Evolutionary conservation across 2,888 invertebrate genomes (phyloP).

Genomic region (Drosophila mercatorum): DNA sequence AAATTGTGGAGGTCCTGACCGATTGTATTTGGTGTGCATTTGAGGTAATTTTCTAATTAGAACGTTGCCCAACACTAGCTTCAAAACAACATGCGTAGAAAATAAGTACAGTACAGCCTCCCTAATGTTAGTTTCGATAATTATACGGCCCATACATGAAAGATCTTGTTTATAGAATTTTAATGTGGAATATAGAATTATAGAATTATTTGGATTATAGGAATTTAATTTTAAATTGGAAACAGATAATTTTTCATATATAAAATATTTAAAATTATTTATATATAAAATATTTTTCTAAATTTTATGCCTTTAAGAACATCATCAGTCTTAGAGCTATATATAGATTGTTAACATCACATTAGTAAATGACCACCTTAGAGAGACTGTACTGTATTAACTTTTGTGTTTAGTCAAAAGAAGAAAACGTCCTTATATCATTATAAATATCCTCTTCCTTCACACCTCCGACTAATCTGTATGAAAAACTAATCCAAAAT

Average conservation of each 20-base stretch:
- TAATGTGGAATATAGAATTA: too few relatives aligned
- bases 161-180: too few relatives aligned
- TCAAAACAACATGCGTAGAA: slow-evolving; percentile 1
- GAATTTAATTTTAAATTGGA: too few relatives aligned
- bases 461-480: slow-evolving; percentile 1
- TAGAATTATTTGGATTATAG: too few relatives aligned
- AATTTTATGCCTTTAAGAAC: background rate
- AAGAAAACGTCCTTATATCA: background rate
- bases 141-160: too few relatives aligned
- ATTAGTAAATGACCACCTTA: background rate
- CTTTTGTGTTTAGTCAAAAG: background rate
- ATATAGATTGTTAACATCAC: background rate
- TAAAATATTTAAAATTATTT: background rate
- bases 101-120: slow-evolving; percentile 3
- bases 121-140: background rate
- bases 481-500: slow-evolving; percentile 21
- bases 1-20: slow-evolving; percentile 85
- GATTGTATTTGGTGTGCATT: slow-evolving; percentile 87
- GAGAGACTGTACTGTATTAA: background rate
- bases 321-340: background rate
- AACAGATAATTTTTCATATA: too few relatives aligned
- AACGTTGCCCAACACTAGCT: slow-evolving; percentile 11
- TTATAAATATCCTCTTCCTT: background rate
- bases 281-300: background rate
- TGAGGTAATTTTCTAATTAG: slow-evolving; percentile 85